phyloP scores from a whole-genome alignment of 2,113 vertebrate species.

The Orycteropus afer region DNA sequence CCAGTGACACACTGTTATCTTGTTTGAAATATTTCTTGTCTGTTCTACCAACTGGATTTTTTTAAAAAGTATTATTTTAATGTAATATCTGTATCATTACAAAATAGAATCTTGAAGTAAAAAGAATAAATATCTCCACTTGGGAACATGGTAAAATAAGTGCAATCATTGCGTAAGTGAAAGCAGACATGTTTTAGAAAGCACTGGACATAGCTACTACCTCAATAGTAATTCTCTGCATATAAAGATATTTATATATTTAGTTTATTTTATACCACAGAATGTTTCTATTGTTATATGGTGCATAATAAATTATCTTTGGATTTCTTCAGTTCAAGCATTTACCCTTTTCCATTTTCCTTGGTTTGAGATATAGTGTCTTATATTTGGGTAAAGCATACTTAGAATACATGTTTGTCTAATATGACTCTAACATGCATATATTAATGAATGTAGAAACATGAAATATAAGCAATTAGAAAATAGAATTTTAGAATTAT shows the following conservation, averaged over 20 bases:
- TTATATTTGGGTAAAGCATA: background rate
- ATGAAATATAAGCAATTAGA: background rate
- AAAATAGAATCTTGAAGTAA: constrained; percentile 37
- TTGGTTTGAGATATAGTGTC: too few species aligned
- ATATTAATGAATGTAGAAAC: background rate
- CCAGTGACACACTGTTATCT: constrained; percentile 52
- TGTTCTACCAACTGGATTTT: constrained; percentile 25
- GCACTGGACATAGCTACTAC: background rate
- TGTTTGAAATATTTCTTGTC: constrained; percentile 59
- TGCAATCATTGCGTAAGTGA: background rate
- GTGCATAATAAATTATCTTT: background rate
- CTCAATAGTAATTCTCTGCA: background rate
- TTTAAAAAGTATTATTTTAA: constrained; percentile 54
- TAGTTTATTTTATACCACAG: background rate
- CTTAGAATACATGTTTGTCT: background rate
- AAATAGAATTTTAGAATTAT: background rate
- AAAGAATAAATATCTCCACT: background rate
- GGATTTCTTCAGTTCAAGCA: too few species aligned
- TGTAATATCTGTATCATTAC: constrained; percentile 50
- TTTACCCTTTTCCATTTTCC: too few species aligned
- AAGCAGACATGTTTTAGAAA: constrained; percentile 43
- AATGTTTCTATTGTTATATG: background rate
- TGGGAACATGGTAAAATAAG: constrained; percentile 36
- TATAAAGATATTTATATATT: background rate
- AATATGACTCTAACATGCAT: background rate